Conservation (phyloP, 2,888 invertebrate genomes). For the Lacanobia oleracea region DNA sequence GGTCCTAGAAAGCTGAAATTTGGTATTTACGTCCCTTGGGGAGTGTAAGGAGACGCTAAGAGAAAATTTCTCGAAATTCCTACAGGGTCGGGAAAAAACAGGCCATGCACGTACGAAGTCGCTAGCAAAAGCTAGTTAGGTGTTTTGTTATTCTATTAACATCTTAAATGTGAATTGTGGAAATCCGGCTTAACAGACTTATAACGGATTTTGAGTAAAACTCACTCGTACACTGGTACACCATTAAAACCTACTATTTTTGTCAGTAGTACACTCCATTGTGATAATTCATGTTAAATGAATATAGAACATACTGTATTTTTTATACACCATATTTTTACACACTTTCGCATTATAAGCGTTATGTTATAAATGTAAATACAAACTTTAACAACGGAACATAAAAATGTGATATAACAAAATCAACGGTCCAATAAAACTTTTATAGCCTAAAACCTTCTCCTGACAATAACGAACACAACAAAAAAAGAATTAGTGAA, state of each 20-base stretch:
- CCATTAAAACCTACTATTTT: too few species aligned
- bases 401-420: constrained; percentile 14
- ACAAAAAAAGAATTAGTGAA: too few species aligned
- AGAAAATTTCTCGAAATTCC: too few species aligned
- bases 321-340: not conserved
- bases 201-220: not conserved
- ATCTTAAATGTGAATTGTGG: not conserved
- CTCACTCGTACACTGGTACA: not conserved
- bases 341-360: not conserved
- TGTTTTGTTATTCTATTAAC: not conserved
- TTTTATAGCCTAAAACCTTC: too few species aligned
- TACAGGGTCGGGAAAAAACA: too few species aligned
- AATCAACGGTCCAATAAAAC: constrained; percentile 4
- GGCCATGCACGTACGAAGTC: too few species aligned
- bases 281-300: not conserved
- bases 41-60: too few species aligned
- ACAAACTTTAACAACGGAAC: not conserved
- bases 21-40: too few species aligned
- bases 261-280: not conserved
- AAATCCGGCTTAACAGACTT: not conserved
- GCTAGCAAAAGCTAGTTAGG: too few species aligned
- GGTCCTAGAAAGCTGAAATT: too few species aligned
- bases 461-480: too few species aligned
- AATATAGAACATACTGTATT: too few species aligned
- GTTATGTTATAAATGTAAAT: not conserved